phyloP scores from a whole-genome alignment of 2,888 invertebrate genomes.

The Drosophila austrosaltans region DNA sequence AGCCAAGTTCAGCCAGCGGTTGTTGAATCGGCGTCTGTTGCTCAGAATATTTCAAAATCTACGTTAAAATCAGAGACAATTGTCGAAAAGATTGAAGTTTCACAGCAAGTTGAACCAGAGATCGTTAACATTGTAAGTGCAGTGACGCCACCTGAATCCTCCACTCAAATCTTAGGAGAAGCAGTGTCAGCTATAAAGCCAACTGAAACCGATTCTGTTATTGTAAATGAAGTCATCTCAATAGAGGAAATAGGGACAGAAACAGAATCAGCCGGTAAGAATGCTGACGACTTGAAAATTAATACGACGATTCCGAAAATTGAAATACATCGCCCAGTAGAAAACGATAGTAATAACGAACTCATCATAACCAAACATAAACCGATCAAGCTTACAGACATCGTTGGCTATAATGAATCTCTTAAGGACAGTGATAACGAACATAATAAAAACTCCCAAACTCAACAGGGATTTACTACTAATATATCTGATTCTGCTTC shows the following conservation, averaged over 20 bases:
- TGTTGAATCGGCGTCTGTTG: not conserved
- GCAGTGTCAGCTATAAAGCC: not conserved
- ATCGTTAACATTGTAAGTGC: not conserved
- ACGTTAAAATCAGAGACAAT: not conserved
- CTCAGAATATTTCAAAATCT: constrained; percentile 3
- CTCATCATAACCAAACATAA: constrained; percentile 54
- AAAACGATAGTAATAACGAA: constrained; percentile 36
- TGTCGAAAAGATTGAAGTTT: not conserved
- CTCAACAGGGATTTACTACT: constrained; percentile 61
- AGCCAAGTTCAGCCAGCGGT: not conserved
- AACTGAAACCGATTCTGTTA: constrained; percentile 17
- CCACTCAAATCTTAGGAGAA: not conserved
- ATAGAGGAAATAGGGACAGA: constrained; percentile 45
- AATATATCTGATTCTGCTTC: constrained; percentile 82
- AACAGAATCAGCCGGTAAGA: constrained; percentile 55
- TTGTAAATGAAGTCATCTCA: constrained; percentile 1
- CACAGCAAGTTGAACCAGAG: not conserved
- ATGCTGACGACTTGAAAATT: constrained; percentile 37
- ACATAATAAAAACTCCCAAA: constrained; percentile 47
- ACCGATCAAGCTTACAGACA: constrained; percentile 66
- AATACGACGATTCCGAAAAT: constrained; percentile 50
- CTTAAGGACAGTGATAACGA: constrained; percentile 59
- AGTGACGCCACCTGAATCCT: not conserved
- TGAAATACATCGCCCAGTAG: constrained; percentile 47
- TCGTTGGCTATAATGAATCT: constrained; percentile 74